Conservation (phyloP, 2,113 vertebrate species). For the Periophthalmodon schlosseri region DNA sequence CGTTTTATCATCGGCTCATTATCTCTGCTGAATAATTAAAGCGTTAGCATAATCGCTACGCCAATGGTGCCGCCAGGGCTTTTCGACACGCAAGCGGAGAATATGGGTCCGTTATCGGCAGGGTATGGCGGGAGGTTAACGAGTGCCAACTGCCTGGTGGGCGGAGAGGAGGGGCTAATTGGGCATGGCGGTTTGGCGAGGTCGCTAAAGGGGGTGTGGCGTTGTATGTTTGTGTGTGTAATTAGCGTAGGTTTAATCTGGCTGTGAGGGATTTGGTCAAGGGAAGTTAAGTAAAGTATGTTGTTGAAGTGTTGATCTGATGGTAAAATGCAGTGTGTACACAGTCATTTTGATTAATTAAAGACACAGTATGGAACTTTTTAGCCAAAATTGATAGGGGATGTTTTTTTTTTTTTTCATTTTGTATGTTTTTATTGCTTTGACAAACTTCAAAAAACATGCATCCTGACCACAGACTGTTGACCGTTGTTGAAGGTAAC, state of each 20-base stretch:
- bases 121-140: slow-evolving; percentile 67
- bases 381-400: no score
- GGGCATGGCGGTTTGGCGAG: slow-evolving; percentile 39
- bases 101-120: slow-evolving; percentile 42
- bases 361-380: no score
- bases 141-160: slow-evolving; percentile 54
- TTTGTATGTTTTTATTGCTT: no score
- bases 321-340: no score
- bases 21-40: slow-evolving; percentile 66
- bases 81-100: slow-evolving; percentile 29
- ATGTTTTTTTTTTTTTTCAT: no score
- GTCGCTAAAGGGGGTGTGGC: slow-evolving; percentile 17
- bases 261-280: no score
- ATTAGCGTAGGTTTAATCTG: background rate
- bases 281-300: no score
- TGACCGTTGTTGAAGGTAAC: no score
- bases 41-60: slow-evolving; percentile 66
- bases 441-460: no score
- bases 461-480: no score
- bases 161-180: slow-evolving; percentile 57
- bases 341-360: background rate
- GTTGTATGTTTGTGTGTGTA: background rate
- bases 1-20: slow-evolving; percentile 53
- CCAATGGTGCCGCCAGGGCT: slow-evolving; percentile 38
- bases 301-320: no score